Evolutionary conservation across 2,113 vertebrate genomes (phyloP), one percentile per base, ranked within the genome.

Genomic region (Planiliza haematocheilus): DNA sequence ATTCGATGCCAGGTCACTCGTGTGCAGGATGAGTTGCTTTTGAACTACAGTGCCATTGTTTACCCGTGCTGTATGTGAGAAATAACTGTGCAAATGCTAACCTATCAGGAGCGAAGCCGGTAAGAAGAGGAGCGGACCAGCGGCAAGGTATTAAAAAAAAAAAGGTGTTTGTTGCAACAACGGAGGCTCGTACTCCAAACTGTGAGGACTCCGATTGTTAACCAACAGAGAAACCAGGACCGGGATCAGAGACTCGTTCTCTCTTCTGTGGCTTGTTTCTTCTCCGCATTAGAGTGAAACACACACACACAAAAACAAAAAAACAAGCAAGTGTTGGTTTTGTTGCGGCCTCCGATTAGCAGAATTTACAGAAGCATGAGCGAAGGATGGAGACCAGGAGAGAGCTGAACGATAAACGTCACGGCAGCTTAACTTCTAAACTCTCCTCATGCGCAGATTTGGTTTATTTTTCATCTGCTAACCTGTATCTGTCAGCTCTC

Each of bases 41-140:
- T 56, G 7, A 71, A 20, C 16, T 14, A 21, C 20, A 71, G 18
- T 53, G 30, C 24, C 6, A 61, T 39, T 36, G n/a, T 58, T 17
- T n/a, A n/a, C n/a, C 2, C 13, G 48, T 76, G 12, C 43, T 69
- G 14, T 79, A 38, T 80, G 48, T 79, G 38, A 76, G 24, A 53
- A 87, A 61, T 93, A 86, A 90, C 74, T 82, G 60, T 89, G 79
- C 10, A 83, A 87, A 88, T 91, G 83, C 86, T 83, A 75, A 90
- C 86, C 84, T 88, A 66, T 88, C 76, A 93, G 93, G 91, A 92
- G 83, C 71, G 76, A 90, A 72, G 89, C 74, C 10, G 38, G 48
- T 69, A 91, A 87, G 91, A 94, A 93, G 93, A 94, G 71, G 86
- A 90, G 88, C 77, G 91, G 88, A 89, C 61, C 79, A 57, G 62